Percentiles rank a stretch among this genome's conserved stretches.
These are phyloP conservation scores for Ectropis crepuscularia DNA, from an alignment of 2,888 invertebrate genomes.

Conservation along the genomic window DNA sequence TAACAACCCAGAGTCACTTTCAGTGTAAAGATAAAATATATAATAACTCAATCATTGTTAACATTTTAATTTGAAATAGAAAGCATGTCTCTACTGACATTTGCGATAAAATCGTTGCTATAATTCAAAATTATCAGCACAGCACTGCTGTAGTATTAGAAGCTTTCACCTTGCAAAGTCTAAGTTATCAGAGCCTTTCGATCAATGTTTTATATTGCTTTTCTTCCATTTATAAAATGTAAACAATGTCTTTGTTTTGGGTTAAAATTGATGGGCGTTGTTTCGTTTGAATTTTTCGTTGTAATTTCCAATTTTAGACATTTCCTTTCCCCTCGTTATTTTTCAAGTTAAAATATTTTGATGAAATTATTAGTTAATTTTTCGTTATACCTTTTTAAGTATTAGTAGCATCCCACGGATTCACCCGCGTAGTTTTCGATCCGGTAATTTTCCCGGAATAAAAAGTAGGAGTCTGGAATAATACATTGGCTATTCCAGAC, in stretches of 20 bases:
- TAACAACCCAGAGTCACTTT: constrained; percentile 6
- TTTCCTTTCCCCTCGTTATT: not conserved
- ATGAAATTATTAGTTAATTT: too few relatives aligned
- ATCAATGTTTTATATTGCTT: constrained; percentile 29
- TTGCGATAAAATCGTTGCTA: constrained; percentile 39
- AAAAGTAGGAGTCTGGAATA: too few relatives aligned
- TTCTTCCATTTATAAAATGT: constrained; percentile 24
- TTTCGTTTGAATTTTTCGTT: not conserved
- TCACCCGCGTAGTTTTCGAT: too few relatives aligned
- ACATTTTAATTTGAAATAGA: constrained; percentile 36
- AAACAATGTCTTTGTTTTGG: constrained; percentile 16
- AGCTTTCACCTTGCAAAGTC: constrained; percentile 38
- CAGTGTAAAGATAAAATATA: constrained; percentile 18
- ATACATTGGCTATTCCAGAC: too few relatives aligned
- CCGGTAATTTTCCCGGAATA: too few relatives aligned
- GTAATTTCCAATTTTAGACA: not conserved
- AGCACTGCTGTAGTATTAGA: constrained; percentile 32
- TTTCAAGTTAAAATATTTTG: not conserved
- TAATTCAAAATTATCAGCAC: constrained; percentile 34
- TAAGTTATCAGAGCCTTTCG: constrained; percentile 34
- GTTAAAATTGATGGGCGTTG: not conserved
- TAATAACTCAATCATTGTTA: constrained; percentile 38
- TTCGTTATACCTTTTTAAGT: too few relatives aligned
- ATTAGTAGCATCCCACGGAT: too few relatives aligned
- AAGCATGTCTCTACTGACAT: constrained; percentile 32